phyloP scores from a whole-genome alignment of 2,113 vertebrate species.

The Mormyrus lacerda region DNA sequence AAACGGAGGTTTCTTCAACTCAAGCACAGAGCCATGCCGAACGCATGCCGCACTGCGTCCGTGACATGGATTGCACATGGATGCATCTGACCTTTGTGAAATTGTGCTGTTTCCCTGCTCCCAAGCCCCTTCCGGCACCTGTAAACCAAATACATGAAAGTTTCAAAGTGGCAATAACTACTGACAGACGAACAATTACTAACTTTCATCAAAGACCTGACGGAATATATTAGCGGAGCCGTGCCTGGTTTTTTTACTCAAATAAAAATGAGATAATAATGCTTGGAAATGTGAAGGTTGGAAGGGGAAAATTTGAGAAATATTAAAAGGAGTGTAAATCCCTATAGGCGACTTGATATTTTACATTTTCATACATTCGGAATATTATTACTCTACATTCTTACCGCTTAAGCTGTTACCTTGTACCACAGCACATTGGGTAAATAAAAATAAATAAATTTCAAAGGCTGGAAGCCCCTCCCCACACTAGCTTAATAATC shows the following conservation, averaged over 20 bases:
- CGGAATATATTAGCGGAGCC: not conserved
- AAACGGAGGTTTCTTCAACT: not conserved
- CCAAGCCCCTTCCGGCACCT: not conserved
- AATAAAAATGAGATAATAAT: conserved; percentile 12
- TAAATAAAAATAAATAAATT: conserved; percentile 33
- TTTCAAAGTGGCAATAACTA: conserved; percentile 5
- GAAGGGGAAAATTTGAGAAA: not conserved
- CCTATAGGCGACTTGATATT: not conserved
- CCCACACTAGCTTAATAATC: conserved; percentile 67
- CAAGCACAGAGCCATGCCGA: not conserved
- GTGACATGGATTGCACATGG: not conserved
- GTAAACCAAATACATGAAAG: not conserved
- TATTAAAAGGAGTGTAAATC: conserved; percentile 23
- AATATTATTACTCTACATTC: conserved; percentile 1
- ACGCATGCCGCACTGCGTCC: not conserved
- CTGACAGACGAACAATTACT: not conserved
- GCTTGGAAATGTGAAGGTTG: not conserved
- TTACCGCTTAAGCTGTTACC: conserved; percentile 4
- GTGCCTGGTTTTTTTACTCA: conserved; percentile 7
- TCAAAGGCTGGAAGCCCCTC: conserved; percentile 8
- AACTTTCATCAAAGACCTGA: conserved; percentile 15
- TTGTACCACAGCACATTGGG: conserved; percentile 19
- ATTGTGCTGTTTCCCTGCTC: not conserved
- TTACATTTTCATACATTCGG: conserved; percentile 4
- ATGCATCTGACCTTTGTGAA: not conserved